Evolutionary conservation across 2,888 invertebrate species (phyloP), one percentile per base, ranked within the genome.

Genomic region (Aspidapion aeneum): DNA sequence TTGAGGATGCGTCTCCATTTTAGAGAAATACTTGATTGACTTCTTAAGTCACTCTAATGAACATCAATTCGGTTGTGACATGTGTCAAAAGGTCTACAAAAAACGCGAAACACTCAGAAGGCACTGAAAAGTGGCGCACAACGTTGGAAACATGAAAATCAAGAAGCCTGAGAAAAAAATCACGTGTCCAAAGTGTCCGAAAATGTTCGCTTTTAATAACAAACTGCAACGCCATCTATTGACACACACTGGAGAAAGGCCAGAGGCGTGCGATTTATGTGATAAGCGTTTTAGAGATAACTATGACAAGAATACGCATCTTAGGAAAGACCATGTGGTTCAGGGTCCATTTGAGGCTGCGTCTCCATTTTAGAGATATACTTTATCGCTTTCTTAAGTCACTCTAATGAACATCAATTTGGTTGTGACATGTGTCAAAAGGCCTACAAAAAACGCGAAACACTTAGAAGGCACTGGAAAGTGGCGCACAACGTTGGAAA

Each of bases 41-140:
- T 69, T 73, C 61, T 62, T 68, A 1, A 73, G 71, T 9, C 76
- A 76, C 65, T 74, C 76, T 5, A 71, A 72, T 49, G 72, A 73
- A 5, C 67, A 73, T 21, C 68, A 71, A 18, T 75, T 70, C 59
- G 71, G 72, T 57, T 85, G 85, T 70, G 74, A 80, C n/a, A 81
- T 84, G 66, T 85, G 85, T 68, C 77, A 77, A 50, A 79, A 80
- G 58, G 84, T 84, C 69, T 85, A 85, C 72, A 81, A 80, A 67
- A 82, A 83, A 0, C 73, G 82, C 68, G 66, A 72, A 21, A 71
- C 71, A 2, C 63, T 73, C 57, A 68, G 69, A 22, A 68, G 71
- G 20, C 72, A 73, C 22, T 66, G 71, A 66, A 74, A 74, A 62
- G 66, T 69, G n/a, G 70, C 70, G 3, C 71, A 71, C 18, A 62